Evolutionary conservation across 2,797 vertebrate species (phyloP).

Genomic region (Buceros bicornis): DNA sequence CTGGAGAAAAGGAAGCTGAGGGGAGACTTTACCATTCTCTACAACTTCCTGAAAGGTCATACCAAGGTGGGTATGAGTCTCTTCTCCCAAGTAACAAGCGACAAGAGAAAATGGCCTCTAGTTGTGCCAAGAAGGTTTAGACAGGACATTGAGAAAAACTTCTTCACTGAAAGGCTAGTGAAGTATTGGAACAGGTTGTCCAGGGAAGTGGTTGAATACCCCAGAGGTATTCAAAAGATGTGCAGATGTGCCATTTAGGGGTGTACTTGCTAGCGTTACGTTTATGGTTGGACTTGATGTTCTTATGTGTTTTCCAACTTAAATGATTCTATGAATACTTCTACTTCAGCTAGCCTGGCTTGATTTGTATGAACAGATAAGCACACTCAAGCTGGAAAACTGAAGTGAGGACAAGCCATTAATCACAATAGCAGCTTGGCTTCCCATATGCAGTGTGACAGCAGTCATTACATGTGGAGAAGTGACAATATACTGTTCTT

Average conservation of each 20-base stretch:
- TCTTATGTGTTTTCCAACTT: neutral
- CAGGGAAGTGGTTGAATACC: neutral
- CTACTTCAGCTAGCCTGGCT: neutral
- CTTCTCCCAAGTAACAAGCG: neutral
- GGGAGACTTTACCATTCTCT: neutral
- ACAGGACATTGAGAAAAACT: neutral
- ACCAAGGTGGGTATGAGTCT: neutral
- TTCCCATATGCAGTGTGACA: neutral
- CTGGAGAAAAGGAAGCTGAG: neutral
- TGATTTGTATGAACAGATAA: neutral
- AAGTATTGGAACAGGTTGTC: neutral
- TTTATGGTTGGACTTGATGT: neutral
- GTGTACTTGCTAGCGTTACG: neutral
- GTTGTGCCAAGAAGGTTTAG: neutral
- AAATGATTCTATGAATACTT: neutral
- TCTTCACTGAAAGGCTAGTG: neutral
- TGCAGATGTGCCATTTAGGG: neutral
- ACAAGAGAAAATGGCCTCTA: neutral
- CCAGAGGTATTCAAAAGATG: neutral
- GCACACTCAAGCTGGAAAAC: neutral
- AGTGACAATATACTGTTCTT: neutral
- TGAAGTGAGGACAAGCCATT: neutral
- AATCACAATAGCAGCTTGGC: neutral
- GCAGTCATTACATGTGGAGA: fast-evolving
- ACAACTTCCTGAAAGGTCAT: neutral